A percentile compares a stretch with the other conserved stretches of the same genome.
phyloP scores from a whole-genome alignment of 2,113 vertebrate genomes.

The Pangasianodon gigas region DNA sequence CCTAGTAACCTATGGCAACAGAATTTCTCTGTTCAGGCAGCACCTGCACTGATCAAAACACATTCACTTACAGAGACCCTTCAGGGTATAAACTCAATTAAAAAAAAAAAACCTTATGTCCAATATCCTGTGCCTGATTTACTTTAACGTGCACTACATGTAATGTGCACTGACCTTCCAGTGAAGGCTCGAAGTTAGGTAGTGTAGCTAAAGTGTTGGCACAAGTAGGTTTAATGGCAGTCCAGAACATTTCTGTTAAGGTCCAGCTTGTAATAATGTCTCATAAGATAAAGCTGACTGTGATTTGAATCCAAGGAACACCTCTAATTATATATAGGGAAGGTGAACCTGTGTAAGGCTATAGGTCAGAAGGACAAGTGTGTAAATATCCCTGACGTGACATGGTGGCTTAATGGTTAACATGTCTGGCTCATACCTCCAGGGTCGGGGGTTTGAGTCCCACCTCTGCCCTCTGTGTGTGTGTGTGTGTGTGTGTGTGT shows the following conservation, averaged over 20 bases:
- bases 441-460: too few relatives aligned
- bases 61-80: not conserved
- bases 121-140: too few relatives aligned
- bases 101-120: too few relatives aligned
- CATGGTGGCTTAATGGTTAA: too few relatives aligned
- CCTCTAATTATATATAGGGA: not conserved
- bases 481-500: too few relatives aligned
- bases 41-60: not conserved
- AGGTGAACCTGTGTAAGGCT: not conserved
- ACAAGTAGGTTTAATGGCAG: not conserved
- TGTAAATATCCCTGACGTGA: not conserved
- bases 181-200: not conserved
- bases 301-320: not conserved
- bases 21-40: not conserved
- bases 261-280: not conserved
- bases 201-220: not conserved
- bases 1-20: not conserved
- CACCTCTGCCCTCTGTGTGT: too few relatives aligned
- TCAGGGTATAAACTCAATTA: not conserved
- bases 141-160: too few relatives aligned
- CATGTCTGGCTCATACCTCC: too few relatives aligned
- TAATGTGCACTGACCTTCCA: not conserved
- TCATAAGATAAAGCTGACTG: not conserved
- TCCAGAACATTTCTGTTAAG: not conserved
- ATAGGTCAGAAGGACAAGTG: not conserved